phyloP scores from a whole-genome alignment of 2,888 invertebrate species.

The Rutpela maculata region DNA sequence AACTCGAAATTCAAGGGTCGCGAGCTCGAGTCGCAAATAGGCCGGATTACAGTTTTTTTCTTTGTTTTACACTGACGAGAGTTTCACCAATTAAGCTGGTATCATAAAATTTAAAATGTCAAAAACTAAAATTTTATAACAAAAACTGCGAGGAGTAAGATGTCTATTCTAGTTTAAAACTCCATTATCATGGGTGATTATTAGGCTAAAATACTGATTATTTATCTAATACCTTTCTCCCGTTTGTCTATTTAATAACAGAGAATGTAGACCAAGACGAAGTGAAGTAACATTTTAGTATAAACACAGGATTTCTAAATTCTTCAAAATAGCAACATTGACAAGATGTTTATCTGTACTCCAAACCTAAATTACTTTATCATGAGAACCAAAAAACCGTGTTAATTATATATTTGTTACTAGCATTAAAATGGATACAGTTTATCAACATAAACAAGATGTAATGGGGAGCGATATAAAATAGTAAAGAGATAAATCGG shows the following conservation, averaged over 20 bases:
- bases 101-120: no score
- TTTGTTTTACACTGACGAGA: no score
- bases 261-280: not conserved
- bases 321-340: not conserved
- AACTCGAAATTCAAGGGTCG: no score
- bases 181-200: no score
- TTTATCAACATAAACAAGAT: not conserved
- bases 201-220: no score
- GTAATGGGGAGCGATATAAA: not conserved
- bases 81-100: no score
- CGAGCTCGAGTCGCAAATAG: no score
- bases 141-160: no score
- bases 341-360: conserved; percentile 25
- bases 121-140: no score
- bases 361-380: conserved; percentile 39
- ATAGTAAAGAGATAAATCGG: not conserved
- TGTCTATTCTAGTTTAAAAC: no score
- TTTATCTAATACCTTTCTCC: no score
- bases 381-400: conserved; percentile 49
- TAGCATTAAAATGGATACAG: not conserved
- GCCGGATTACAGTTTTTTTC: no score
- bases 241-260: not conserved
- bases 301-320: not conserved
- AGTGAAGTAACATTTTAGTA: not conserved
- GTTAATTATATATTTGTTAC: conserved; percentile 41